Percentiles rank a stretch among this genome's conserved stretches.
Conservation (phyloP, 2,113 vertebrate species). For the Lonchura striata region DNA sequence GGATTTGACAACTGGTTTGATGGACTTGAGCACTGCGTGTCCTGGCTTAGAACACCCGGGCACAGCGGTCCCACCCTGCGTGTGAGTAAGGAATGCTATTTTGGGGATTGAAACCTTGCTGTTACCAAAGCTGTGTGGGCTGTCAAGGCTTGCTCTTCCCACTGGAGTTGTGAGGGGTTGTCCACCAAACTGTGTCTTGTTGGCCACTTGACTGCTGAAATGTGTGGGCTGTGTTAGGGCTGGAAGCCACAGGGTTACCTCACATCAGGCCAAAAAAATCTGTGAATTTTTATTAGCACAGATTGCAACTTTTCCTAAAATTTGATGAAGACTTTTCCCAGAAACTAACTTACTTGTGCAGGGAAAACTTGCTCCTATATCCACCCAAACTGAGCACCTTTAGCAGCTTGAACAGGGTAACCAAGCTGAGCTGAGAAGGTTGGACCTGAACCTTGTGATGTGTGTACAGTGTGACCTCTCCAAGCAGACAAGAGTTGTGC, state of each 20-base stretch:
- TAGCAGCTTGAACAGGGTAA: background rate
- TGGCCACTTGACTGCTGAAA: accelerated
- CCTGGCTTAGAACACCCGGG: background rate
- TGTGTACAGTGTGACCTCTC: background rate
- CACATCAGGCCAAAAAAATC: background rate
- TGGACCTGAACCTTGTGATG: background rate
- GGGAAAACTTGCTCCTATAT: background rate
- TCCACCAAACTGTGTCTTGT: background rate
- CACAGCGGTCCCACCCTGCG: accelerated
- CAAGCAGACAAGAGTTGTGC: accelerated
- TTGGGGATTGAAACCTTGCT: background rate
- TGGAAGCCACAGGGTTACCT: background rate
- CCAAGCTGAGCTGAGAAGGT: background rate
- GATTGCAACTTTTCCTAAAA: background rate
- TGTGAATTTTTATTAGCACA: background rate
- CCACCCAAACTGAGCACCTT: background rate
- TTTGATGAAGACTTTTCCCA: background rate
- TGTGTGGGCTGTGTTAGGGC: background rate
- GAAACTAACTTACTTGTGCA: background rate
- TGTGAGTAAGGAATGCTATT: background rate
- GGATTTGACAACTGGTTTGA: background rate
- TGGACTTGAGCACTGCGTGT: accelerated
- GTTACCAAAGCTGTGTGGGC: background rate
- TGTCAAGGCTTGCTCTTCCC: background rate
- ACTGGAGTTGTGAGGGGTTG: background rate